These are phyloP conservation scores for Drosophila eugracilis DNA, from an alignment of 1,140 invertebrate species.

Conservation along the genomic window DNA sequence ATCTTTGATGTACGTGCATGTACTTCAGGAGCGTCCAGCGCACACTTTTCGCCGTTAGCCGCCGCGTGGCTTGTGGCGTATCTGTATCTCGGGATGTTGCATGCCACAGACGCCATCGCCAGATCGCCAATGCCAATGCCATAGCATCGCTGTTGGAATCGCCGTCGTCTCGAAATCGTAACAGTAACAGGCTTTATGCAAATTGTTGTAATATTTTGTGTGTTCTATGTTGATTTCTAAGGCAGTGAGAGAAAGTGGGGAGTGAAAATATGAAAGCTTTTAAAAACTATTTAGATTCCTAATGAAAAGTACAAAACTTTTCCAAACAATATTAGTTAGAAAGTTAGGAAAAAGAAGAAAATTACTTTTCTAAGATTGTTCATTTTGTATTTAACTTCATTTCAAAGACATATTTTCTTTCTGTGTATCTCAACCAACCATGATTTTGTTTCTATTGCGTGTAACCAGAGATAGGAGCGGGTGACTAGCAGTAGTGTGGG, in stretches of 20 bases:
- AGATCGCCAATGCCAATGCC: conserved; percentile 50
- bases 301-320: too few species aligned
- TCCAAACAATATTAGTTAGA: too few species aligned
- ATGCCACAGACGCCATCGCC: conserved; percentile 59
- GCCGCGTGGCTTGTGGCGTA: conserved; percentile 67
- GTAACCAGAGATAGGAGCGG: conserved; percentile 14
- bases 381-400: too few species aligned
- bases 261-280: background rate
- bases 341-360: too few species aligned
- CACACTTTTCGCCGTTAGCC: conserved; percentile 75
- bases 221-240: conserved; percentile 26
- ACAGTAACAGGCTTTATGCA: conserved; percentile 78
- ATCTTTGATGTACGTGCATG: conserved; percentile 52
- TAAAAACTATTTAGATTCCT: too few species aligned
- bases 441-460: conserved; percentile 47
- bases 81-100: conserved; percentile 72
- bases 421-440: background rate
- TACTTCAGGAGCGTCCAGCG: conserved; percentile 45
- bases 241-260: background rate
- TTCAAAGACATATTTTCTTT: background rate
- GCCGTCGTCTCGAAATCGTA: conserved; percentile 59
- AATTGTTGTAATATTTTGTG: conserved; percentile 80
- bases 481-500: background rate
- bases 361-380: too few species aligned
- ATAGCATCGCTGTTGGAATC: conserved; percentile 50